phyloP scores from a whole-genome alignment of 2,888 invertebrate genomes.

The Alcis repandata region DNA sequence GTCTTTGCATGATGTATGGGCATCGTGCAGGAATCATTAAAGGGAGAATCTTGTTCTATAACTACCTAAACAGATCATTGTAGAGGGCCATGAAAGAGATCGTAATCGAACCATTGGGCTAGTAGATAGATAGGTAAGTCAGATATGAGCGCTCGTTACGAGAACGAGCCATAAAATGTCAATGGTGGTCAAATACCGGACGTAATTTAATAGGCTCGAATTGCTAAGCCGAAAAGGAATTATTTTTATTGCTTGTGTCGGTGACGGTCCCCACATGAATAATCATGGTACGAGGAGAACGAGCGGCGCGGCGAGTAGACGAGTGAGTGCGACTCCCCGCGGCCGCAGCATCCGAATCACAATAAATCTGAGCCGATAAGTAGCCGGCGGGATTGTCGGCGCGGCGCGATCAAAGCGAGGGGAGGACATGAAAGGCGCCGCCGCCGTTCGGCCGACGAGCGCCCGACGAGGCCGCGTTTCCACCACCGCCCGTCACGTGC shows the following conservation, averaged over 20 bases:
- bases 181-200: conserved; percentile 32
- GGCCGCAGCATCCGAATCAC: conserved; percentile 81
- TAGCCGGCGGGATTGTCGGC: conserved; percentile 84
- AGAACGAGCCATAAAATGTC: conserved; percentile 38
- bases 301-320: conserved; percentile 53
- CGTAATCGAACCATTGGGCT: not conserved
- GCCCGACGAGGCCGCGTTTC: conserved; percentile 63
- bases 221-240: conserved; percentile 32
- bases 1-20: not conserved
- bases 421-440: conserved; percentile 82
- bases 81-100: not conserved
- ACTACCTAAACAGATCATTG: not conserved
- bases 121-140: conserved; percentile 4
- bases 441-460: conserved; percentile 47
- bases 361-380: conserved; percentile 87
- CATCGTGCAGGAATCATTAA: not conserved
- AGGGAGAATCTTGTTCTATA: not conserved
- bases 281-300: conserved; percentile 58
- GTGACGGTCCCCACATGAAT: conserved; percentile 65
- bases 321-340: conserved; percentile 68
- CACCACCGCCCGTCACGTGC: conserved; percentile 72
- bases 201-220: conserved; percentile 37
- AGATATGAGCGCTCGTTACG: conserved; percentile 26
- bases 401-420: conserved; percentile 82
- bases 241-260: conserved; percentile 48